These are phyloP conservation scores for Apotomis capreana DNA, from an alignment of 2,888 invertebrate species.

Conservation along the genomic window DNA sequence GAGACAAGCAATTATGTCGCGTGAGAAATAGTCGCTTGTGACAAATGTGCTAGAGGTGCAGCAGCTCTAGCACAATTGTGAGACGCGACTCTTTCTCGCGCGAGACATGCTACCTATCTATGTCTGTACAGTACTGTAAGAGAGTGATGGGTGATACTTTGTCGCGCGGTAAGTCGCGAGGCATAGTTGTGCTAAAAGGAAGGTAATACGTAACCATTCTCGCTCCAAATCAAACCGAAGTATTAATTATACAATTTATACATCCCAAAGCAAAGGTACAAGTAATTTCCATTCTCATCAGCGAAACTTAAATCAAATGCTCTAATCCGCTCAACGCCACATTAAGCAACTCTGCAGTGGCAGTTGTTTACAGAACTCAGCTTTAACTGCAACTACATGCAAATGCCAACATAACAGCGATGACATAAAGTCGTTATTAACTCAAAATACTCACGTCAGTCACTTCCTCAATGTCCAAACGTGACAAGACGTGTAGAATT, in stretches of 20 bases:
- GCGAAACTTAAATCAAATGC: constrained; percentile 29
- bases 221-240: constrained; percentile 6
- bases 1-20: no score
- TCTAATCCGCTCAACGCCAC: constrained; percentile 28
- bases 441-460: constrained; percentile 25
- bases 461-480: constrained; percentile 1
- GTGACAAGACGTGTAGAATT: neutral
- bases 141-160: no score
- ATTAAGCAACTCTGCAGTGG: constrained; percentile 29
- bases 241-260: constrained; percentile 14
- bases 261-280: neutral
- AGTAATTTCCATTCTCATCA: constrained; percentile 36
- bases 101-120: no score
- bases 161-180: no score
- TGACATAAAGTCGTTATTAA: constrained; percentile 38
- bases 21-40: no score
- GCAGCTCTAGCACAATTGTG: no score
- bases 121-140: no score
- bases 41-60: no score
- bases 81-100: no score
- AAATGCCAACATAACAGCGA: constrained; percentile 28
- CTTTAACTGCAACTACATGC: constrained; percentile 32
- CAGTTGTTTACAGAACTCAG: constrained; percentile 20
- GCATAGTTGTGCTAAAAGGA: no score
- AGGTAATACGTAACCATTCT: neutral